Evolutionary conservation across 2,113 vertebrate genomes (phyloP).

Genomic region (Pavo muticus): DNA sequence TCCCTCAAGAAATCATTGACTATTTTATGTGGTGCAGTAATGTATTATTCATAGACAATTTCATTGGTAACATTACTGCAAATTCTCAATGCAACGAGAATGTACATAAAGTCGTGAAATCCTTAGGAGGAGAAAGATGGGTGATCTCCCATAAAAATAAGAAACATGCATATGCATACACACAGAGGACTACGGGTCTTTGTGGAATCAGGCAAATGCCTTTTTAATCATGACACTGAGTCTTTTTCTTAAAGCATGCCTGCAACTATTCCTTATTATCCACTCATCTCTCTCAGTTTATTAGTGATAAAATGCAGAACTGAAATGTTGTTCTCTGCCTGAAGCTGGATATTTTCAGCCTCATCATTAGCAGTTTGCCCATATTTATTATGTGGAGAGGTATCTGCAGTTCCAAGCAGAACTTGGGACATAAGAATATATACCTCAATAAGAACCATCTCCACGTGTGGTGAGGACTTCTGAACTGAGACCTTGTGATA

Average conservation of each 20-base stretch:
- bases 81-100: conserved; percentile 7
- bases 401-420: not conserved
- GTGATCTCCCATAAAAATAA: conserved; percentile 2
- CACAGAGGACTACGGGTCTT: not conserved
- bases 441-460: not conserved
- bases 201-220: not conserved
- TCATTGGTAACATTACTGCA: conserved; percentile 9
- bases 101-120: conserved; percentile 24
- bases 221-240: not conserved
- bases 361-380: not conserved
- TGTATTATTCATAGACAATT: conserved; percentile 68
- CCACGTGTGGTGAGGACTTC: not conserved
- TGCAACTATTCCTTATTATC: not conserved
- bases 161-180: not conserved
- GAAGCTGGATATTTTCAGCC: not conserved
- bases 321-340: not conserved
- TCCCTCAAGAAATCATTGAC: conserved; percentile 35
- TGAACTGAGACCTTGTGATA: not conserved
- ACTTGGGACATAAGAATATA: accelerated
- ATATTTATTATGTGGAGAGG: not conserved
- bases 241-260: not conserved
- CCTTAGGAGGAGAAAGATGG: not conserved
- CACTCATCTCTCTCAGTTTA: not conserved
- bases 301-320: not conserved
- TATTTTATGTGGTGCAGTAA: not conserved